Conservation (phyloP, 2,888 invertebrate species). For the Prosopocoilus inquinatus region DNA sequence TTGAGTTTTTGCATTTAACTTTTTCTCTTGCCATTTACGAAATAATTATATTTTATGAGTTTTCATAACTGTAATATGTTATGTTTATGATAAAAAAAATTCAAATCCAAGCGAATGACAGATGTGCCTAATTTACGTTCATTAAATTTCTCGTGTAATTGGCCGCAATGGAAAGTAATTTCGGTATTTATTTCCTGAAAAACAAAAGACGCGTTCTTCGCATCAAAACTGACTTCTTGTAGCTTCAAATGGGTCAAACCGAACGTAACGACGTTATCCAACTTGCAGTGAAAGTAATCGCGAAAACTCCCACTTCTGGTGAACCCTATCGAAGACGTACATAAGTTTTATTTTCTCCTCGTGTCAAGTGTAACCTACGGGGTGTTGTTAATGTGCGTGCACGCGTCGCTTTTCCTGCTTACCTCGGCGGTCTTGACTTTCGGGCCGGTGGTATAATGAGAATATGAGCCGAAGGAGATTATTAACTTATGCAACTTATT, state of each 20-base stretch:
- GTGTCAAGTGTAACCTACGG: background rate
- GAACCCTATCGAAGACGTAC: background rate
- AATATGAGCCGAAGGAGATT: no score
- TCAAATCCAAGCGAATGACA: background rate
- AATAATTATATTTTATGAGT: no score
- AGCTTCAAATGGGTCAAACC: background rate
- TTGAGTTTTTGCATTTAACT: no score
- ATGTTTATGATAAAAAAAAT: no score
- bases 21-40: no score
- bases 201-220: background rate
- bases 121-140: slow-evolving; percentile 1
- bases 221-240: background rate
- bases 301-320: background rate
- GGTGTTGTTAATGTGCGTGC: background rate
- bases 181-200: background rate
- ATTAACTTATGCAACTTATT: background rate
- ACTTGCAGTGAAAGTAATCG: background rate
- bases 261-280: background rate
- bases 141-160: slow-evolving; percentile 1
- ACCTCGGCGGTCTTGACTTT: no score
- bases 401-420: background rate
- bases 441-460: no score
- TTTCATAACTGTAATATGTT: no score
- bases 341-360: background rate
- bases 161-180: background rate